Base-by-base conservation (phyloP, 2,888 invertebrate species). In the Parnassius glacialis region DNA sequence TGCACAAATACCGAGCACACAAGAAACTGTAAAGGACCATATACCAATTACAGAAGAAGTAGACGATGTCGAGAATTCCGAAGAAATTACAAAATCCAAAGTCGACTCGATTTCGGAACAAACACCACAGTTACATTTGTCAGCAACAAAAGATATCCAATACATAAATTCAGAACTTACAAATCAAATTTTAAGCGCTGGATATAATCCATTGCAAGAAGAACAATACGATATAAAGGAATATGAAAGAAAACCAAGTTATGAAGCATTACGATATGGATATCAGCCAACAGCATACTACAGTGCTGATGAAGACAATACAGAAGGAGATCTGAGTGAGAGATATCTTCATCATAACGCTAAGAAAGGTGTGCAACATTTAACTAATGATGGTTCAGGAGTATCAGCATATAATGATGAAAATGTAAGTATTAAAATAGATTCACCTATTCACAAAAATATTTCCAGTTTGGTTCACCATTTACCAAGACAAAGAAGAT, bases 1-100 rank as follows among this genome's bases (percentile, higher is more conserved):
- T 43, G 74, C 72, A 12, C 75, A 79, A 62, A 67, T 74, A 59
- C 75, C 79, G 10, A 73, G 71, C 43, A 75, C 73, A n/a, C 84
- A 84, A 57, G 75, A 76, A 2, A 81, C 74, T 57, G 57, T 71
- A 5, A 83, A 82, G 74, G 90, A 89, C 63, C 78, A 87, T 62
- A 92, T 78, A 50, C 92, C 92, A 1, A 90, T 92, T 43, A 84
- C 7, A 48, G 48, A 81, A 25, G 92, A 92, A 80, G 81, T 88
- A 50, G 70, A 85, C 50, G 92, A 92, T 61, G 74, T 90, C 55
- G 85, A 84, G 59, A 87, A 92, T 68, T 81, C 85, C 1, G 78
- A 80, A 59, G 67, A 70, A 13, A 77, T 67, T 59, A 68, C 72
- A 9, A 67, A 71, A 12, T 74, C 70, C 44, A 69, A 70, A n/a